Evolutionary conservation across 2,797 vertebrate species (phyloP).

Genomic region (Poecilia wingei): DNA sequence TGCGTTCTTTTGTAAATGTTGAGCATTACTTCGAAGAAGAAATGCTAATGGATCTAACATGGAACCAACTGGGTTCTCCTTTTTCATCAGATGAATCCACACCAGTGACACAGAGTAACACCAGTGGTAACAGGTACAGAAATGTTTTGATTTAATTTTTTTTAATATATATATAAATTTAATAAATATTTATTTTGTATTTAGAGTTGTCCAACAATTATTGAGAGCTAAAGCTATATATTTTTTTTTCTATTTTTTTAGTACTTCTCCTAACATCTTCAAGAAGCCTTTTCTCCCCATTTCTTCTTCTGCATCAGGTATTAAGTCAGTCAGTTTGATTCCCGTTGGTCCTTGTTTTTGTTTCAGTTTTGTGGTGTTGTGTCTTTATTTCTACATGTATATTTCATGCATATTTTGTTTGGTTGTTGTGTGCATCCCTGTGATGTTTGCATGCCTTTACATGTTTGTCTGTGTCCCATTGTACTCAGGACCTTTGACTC

Average conservation of each 20-base stretch:
- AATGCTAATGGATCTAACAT: neutral
- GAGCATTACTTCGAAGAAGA: neutral
- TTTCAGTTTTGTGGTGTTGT: conserved; percentile 28
- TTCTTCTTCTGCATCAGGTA: conserved; percentile 84
- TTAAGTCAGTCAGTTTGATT: conserved; percentile 15
- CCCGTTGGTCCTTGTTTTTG: conserved; percentile 20
- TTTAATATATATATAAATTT: too few relatives aligned
- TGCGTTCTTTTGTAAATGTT: neutral
- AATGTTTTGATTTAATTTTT: neutral
- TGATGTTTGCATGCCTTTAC: conserved; percentile 73
- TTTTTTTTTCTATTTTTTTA: conserved; percentile 43
- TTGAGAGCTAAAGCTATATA: conserved; percentile 12
- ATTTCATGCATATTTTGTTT: conserved; percentile 35
- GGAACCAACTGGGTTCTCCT: conserved; percentile 8
- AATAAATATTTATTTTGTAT: conserved; percentile 10
- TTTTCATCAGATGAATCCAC: conserved; percentile 65
- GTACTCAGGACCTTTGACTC: conserved; percentile 87
- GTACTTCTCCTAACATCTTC: conserved; percentile 87
- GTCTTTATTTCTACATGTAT: conserved; percentile 25
- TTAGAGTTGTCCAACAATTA: conserved; percentile 1
- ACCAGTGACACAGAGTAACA: conserved; percentile 52
- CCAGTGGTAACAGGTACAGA: conserved; percentile 73
- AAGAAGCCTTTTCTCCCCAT: conserved; percentile 89
- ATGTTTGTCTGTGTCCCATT: conserved; percentile 66
- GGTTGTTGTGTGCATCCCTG: conserved; percentile 48